Base-by-base conservation (phyloP, 2,797 vertebrate genomes). In the Dromococcyx pavoninus region DNA sequence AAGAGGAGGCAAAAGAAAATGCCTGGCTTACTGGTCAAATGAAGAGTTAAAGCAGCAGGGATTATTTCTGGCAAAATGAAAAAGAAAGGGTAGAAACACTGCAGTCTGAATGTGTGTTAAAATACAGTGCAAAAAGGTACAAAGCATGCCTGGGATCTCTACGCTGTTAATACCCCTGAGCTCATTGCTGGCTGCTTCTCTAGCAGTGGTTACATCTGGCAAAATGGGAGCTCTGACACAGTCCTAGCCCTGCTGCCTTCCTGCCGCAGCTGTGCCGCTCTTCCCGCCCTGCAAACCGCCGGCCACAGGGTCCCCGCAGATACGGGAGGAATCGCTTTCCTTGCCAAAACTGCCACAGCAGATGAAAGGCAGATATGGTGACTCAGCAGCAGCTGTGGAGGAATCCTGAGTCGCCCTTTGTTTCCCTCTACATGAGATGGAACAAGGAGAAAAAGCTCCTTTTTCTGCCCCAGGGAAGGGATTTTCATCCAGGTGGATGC, bases 321-420 rank as follows among this genome's bases (percentile, higher is more conserved):
- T 46, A 35, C 13, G 2, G 9, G 7, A 27, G 35, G 54, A 22
- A 44, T 24, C 5, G 1, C 32, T 41, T 74, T 16, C 70, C 5
- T 13, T 4, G 46, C 90, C 67, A 0, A 25, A 9, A 27, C 25
- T 9, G 67, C 62, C 17, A 24, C 46, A 1, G 9, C 1, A 0
- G 25, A 32, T 39, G 64, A 14, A 30, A 37, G 33, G 13, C 16
- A 2, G 30, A 39, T 0, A 4, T 2, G 24, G 41, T 46, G 90
- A 85, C 82, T 79, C 72, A 11, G 82, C 65, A 14, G 44, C 0
- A 4, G 5, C 81, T 5, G 5, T 0, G 33, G 39, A 24, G 69
- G 53, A 91, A 82, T 65, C 90, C 86, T 5, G 80, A 82, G 37
- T 70, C 27, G 25, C 76, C 64, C 35, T 7, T 54, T 39, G 72